These are phyloP conservation scores for Physeter macrocephalus DNA, from an alignment of 2,113 vertebrate genomes.

Conservation along the genomic window DNA sequence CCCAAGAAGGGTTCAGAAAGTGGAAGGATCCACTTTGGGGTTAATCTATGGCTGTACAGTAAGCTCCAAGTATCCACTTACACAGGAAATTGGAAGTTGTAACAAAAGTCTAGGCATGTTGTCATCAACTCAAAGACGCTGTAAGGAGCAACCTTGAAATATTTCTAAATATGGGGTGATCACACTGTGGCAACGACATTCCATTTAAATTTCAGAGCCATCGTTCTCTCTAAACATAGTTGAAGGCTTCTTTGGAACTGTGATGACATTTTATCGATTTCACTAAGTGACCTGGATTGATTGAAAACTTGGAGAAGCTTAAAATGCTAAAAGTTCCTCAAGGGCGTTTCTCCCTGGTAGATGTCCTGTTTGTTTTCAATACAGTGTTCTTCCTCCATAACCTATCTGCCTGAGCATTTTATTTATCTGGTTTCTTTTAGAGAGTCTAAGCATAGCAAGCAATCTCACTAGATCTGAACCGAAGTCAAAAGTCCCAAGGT, in stretches of 20 bases:
- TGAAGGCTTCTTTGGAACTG: constrained; percentile 5
- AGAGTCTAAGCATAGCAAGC: background rate
- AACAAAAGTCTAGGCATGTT: background rate
- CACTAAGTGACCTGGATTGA: constrained; percentile 53
- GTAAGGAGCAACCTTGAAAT: background rate
- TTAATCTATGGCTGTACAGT: background rate
- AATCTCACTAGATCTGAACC: background rate
- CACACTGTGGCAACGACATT: background rate
- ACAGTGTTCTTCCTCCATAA: background rate
- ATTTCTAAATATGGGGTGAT: background rate
- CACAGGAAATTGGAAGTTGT: background rate
- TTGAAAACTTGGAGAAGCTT: constrained; percentile 44
- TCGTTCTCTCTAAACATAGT: constrained; percentile 17
- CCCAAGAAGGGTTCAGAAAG: background rate
- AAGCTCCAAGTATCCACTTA: background rate
- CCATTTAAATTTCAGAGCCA: constrained; percentile 25
- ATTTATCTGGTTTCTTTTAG: background rate
- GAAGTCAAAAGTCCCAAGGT: background rate
- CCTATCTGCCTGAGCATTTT: background rate
- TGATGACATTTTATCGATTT: constrained; percentile 40
- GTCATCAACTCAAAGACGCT: background rate
- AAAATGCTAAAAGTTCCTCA: constrained; percentile 27
- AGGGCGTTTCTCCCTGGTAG: background rate
- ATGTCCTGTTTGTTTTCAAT: constrained; percentile 19
- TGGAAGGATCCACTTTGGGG: background rate